Conservation (phyloP, 1,140 invertebrate species). For the Bombus waltoni region DNA sequence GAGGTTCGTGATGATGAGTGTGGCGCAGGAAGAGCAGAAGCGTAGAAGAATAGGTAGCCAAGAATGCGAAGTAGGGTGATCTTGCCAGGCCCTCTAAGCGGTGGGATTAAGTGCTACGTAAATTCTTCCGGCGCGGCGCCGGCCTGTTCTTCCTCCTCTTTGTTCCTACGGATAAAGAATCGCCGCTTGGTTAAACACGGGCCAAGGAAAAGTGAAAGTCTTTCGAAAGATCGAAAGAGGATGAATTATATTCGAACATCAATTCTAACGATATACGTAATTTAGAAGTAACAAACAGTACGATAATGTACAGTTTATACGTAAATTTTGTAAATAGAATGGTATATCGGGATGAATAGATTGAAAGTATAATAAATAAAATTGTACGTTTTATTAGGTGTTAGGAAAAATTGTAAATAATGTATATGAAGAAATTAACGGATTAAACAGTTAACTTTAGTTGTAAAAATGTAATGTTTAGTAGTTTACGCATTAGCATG, state of each 20-base stretch:
- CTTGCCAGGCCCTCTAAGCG: conserved; percentile 78
- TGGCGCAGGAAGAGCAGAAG: conserved; percentile 70
- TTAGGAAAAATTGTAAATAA: too few species aligned
- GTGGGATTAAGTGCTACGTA: conserved; percentile 81
- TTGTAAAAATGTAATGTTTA: too few species aligned
- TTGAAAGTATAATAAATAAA: too few species aligned
- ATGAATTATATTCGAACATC: not conserved
- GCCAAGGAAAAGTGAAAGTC: conserved; percentile 63
- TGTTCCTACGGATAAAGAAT: conserved; percentile 76
- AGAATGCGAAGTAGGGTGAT: conserved; percentile 76
- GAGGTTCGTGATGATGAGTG: conserved; percentile 69
- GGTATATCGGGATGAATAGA: too few species aligned
- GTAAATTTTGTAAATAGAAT: not conserved
- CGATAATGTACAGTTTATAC: not conserved
- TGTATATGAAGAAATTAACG: too few species aligned
- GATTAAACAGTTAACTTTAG: too few species aligned
- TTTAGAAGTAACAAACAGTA: not conserved
- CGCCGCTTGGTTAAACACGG: conserved; percentile 71
- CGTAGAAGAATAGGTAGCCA: conserved; percentile 74
- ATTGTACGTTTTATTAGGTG: too few species aligned
- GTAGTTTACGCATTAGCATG: too few species aligned
- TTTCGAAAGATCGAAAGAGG: not conserved
- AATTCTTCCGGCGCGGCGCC: conserved; percentile 71
- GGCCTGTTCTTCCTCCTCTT: conserved; percentile 53
- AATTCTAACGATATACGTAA: not conserved